A percentile compares a stretch with the other conserved stretches of the same genome.
phyloP scores from a whole-genome alignment of 2,797 vertebrate species.

The Smutsia temminckii region DNA sequence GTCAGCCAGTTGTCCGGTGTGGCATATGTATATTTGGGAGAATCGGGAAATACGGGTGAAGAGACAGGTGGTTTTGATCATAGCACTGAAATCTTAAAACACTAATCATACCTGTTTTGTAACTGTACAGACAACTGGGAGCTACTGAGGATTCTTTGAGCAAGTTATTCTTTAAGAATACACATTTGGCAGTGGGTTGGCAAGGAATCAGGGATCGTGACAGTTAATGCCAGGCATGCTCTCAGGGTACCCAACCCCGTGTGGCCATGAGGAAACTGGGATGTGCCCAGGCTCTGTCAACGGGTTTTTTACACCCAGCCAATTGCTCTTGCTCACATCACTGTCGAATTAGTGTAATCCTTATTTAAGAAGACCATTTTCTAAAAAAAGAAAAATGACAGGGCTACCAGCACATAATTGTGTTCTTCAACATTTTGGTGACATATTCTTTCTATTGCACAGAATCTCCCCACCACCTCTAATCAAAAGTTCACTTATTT shows the following conservation, averaged over 20 bases:
- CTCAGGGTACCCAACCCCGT: background rate
- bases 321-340: background rate
- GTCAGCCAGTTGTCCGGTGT: background rate
- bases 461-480: background rate
- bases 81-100: background rate
- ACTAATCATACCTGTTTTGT: background rate
- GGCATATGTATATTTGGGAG: background rate
- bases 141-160: background rate
- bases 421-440: background rate
- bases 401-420: conserved; percentile 2
- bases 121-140: background rate
- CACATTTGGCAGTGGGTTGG: background rate
- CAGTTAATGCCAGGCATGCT: background rate
- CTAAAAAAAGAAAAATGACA: background rate
- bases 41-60: background rate
- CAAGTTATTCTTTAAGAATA: background rate
- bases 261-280: background rate
- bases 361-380: background rate
- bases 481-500: background rate
- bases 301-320: background rate
- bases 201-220: background rate
- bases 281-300: background rate
- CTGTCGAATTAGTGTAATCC: background rate
- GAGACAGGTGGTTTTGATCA: background rate
- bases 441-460: background rate